Evolutionary conservation across 1,140 invertebrate genomes (phyloP).

Genomic region (Aphelinus certus): DNA sequence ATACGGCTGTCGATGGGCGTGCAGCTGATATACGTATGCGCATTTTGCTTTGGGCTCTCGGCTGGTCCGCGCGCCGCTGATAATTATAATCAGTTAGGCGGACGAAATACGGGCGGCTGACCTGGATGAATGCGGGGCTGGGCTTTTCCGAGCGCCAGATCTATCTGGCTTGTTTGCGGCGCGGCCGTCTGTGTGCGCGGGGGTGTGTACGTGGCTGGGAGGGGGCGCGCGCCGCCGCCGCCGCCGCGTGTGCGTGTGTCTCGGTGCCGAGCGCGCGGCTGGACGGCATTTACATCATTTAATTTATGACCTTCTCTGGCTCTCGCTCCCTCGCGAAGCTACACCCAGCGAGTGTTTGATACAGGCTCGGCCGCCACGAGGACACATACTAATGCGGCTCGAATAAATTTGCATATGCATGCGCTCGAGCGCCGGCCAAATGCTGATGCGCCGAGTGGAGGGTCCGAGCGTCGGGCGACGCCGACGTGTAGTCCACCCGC

Average conservation of each 20-base stretch:
- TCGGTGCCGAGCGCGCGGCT: conserved; percentile 52
- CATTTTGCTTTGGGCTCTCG: no score
- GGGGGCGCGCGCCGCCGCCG: no score
- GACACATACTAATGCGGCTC: conserved; percentile 57
- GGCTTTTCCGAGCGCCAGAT: conserved; percentile 37
- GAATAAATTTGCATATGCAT: conserved; percentile 68
- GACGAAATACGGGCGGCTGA: conserved; percentile 21
- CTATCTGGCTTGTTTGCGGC: conserved; percentile 37
- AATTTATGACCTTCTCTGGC: conserved; percentile 63
- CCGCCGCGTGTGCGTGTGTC: conserved; percentile 25
- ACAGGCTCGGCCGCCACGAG: conserved; percentile 32
- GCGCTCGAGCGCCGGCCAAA: conserved; percentile 49
- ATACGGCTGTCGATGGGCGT: no score
- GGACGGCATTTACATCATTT: conserved; percentile 68
- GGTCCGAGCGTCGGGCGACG: not conserved
- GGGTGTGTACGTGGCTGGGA: not conserved
- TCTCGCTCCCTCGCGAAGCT: conserved; percentile 10
- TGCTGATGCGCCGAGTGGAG: conserved; percentile 48
- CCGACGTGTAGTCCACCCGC: no score
- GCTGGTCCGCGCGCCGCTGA: conserved; percentile 26
- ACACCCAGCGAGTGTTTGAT: conserved; percentile 13
- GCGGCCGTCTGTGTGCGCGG: not conserved
- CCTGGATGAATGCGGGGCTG: conserved; percentile 6
- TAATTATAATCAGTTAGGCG: conserved; percentile 53
- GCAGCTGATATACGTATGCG: no score